phyloP scores from a whole-genome alignment of 2,888 invertebrate genomes.

The Balanococcus diminutus region DNA sequence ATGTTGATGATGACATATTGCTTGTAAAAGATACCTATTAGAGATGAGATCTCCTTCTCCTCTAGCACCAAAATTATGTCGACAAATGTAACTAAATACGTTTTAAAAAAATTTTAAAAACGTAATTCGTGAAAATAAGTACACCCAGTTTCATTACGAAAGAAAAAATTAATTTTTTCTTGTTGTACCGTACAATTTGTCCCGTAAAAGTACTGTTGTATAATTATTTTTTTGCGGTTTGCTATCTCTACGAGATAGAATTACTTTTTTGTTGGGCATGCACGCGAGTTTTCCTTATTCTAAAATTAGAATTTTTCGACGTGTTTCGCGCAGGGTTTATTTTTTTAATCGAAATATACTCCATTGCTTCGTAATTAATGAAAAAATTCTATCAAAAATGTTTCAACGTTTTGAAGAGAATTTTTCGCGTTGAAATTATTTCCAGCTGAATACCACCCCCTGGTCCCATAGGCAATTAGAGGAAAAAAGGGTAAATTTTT shows the following conservation, averaged over 20 bases:
- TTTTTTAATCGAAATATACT: constrained; percentile 11
- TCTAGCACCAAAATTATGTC: not conserved
- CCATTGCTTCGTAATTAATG: not conserved
- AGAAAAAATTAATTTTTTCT: not conserved
- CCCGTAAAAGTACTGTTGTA: not conserved
- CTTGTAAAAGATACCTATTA: no score
- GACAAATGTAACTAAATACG: not conserved
- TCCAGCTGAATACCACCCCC: not conserved
- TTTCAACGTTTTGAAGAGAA: not conserved
- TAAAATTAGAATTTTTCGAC: not conserved
- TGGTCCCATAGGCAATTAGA: no score
- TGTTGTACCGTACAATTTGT: not conserved
- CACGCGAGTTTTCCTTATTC: not conserved
- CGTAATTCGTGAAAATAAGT: not conserved
- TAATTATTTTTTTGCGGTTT: not conserved
- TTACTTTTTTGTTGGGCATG: not conserved
- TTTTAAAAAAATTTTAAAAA: not conserved
- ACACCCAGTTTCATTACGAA: not conserved
- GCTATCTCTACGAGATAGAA: not conserved
- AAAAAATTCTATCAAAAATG: not conserved
- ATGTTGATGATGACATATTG: no score
- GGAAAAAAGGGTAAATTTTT: not conserved
- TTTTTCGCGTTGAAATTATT: not conserved
- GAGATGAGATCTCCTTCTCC: no score
- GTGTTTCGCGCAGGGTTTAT: not conserved